These are phyloP conservation scores for Gnathonemus echidnorhynchus DNA, from an alignment of 2,113 vertebrate genomes.

Conservation along the genomic window DNA sequence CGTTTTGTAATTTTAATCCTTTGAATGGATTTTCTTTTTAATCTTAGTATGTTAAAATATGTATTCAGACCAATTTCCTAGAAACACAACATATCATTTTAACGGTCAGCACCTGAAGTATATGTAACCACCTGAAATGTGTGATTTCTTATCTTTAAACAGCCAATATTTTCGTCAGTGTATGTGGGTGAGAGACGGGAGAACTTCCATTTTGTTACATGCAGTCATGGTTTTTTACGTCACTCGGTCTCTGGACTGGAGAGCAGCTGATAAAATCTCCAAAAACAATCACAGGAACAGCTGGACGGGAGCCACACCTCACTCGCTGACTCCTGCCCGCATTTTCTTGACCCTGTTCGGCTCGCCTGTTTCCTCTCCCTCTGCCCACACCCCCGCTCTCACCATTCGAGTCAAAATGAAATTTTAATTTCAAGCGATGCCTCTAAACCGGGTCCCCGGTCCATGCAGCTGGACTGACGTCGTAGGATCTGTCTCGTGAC, in stretches of 20 bases:
- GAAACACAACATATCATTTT: constrained; percentile 29
- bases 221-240: background rate
- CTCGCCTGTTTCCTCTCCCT: background rate
- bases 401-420: background rate
- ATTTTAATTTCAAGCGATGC: background rate
- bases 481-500: background rate
- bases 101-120: background rate
- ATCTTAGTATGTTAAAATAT: constrained; percentile 17
- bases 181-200: background rate
- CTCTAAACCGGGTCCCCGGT: background rate
- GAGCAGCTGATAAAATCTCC: background rate
- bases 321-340: background rate
- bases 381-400: background rate
- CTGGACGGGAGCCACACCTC: background rate
- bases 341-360: background rate
- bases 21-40: constrained; percentile 14
- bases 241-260: background rate
- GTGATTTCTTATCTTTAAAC: constrained; percentile 6
- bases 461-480: background rate
- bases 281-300: background rate
- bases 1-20: constrained; percentile 42
- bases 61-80: constrained; percentile 42
- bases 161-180: background rate
- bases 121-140: background rate
- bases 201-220: constrained; percentile 3